Evolutionary conservation across 2,888 invertebrate species (phyloP).

Genomic region (Pardosa pseudoannulata): DNA sequence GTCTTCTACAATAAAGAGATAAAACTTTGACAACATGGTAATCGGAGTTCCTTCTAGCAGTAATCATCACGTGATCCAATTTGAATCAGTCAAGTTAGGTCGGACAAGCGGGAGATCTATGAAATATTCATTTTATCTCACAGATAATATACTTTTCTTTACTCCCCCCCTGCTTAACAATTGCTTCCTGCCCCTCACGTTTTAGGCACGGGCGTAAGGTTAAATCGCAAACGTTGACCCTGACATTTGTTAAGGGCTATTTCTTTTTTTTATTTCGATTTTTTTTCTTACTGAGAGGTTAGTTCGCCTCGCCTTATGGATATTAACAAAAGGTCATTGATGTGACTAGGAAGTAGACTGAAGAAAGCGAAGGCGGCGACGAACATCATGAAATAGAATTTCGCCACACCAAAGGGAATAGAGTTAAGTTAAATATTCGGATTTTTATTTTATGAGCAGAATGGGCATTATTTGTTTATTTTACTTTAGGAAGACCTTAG

Average conservation of each 20-base stretch:
- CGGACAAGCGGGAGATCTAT: not conserved
- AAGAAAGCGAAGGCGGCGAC: not conserved
- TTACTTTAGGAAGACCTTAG: no score
- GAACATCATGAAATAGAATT: no score
- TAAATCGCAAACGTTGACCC: conserved; percentile 24
- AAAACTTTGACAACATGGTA: not conserved
- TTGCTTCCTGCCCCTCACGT: not conserved
- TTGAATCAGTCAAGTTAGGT: not conserved
- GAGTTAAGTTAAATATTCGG: no score
- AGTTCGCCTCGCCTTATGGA: not conserved
- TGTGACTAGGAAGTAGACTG: not conserved
- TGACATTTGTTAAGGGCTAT: not conserved
- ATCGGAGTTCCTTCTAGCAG: not conserved
- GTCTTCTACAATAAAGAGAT: not conserved
- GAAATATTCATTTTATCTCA: not conserved
- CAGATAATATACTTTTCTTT: not conserved
- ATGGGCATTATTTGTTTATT: no score
- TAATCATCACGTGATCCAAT: not conserved
- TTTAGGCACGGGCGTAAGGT: conserved; percentile 12
- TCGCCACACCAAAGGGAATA: no score
- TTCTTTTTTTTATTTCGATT: not conserved
- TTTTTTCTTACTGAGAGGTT: not conserved
- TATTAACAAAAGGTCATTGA: not conserved
- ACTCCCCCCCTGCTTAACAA: not conserved
- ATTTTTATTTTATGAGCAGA: no score